Evolutionary conservation across 1,140 invertebrate species (phyloP).

Genomic region (Micrasema longulum): DNA sequence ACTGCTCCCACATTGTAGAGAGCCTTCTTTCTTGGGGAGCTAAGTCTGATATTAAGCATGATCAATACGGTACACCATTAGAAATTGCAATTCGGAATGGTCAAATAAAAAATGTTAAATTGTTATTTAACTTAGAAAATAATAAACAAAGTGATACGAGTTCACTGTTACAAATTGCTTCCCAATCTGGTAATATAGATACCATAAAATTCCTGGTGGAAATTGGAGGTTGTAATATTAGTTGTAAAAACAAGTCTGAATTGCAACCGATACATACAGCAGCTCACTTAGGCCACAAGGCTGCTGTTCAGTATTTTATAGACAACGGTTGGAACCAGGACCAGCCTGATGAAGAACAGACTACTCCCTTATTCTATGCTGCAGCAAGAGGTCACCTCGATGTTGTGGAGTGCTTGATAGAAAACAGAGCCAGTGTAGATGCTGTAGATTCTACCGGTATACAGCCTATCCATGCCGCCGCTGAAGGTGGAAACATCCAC

Average conservation of each 20-base stretch:
- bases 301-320: not conserved
- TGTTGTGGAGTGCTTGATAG: not conserved
- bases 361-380: not conserved
- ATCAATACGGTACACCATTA: not conserved
- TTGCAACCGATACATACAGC: constrained; percentile 6
- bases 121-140: not conserved
- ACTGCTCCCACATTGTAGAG: not conserved
- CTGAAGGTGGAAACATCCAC: not conserved
- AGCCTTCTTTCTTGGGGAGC: not conserved
- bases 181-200: not conserved
- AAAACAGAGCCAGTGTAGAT: not conserved
- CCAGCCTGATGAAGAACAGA: not conserved
- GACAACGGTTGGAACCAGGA: not conserved
- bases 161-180: not conserved
- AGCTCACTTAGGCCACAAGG: not conserved
- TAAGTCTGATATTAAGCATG: not conserved
- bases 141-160: not conserved
- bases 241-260: not conserved
- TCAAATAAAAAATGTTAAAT: not conserved
- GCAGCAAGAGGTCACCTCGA: not conserved
- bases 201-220: not conserved
- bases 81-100: not conserved
- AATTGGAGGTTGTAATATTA: not conserved
- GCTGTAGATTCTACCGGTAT: not conserved
- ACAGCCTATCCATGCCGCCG: not conserved